Percentiles rank a stretch among this genome's conserved stretches.
These are phyloP conservation scores for Pocillopora damicornis DNA, from an alignment of 64 coral and sea anemone genomes.

Conservation along the genomic window DNA sequence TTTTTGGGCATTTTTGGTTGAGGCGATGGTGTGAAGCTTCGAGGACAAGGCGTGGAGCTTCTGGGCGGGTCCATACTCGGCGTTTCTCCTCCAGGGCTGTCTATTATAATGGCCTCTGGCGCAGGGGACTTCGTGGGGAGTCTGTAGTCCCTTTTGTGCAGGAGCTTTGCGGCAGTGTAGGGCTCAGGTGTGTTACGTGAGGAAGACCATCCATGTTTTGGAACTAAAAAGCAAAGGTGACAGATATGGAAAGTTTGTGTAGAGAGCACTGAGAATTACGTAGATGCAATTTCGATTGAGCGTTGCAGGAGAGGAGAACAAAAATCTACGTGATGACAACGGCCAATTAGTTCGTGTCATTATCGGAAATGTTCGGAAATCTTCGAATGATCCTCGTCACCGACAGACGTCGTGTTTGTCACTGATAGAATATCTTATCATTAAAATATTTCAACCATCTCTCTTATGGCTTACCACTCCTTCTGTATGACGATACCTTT, in stretches of 20 bases:
- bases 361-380: background rate
- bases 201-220: slow-evolving; percentile 68
- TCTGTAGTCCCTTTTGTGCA: slow-evolving; percentile 39
- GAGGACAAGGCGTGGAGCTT: slow-evolving; percentile 32
- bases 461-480: too few relatives aligned
- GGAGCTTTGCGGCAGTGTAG: slow-evolving; percentile 26
- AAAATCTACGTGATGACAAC: background rate
- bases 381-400: background rate
- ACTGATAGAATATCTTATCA: too few relatives aligned
- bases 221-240: slow-evolving; percentile 41
- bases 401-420: background rate
- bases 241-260: background rate
- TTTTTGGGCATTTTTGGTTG: slow-evolving; percentile 27
- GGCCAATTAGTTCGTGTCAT: background rate
- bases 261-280: too few relatives aligned
- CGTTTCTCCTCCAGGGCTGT: background rate
- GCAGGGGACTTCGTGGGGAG: slow-evolving; percentile 3
- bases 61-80: slow-evolving; percentile 13
- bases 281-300: too few relatives aligned
- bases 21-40: slow-evolving; percentile 26
- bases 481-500: too few relatives aligned
- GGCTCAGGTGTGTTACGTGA: slow-evolving; percentile 63
- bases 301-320: background rate
- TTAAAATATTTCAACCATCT: too few relatives aligned
- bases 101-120: background rate